Base-by-base conservation (phyloP, 2,797 vertebrate genomes). In the Microchirus variegatus region DNA sequence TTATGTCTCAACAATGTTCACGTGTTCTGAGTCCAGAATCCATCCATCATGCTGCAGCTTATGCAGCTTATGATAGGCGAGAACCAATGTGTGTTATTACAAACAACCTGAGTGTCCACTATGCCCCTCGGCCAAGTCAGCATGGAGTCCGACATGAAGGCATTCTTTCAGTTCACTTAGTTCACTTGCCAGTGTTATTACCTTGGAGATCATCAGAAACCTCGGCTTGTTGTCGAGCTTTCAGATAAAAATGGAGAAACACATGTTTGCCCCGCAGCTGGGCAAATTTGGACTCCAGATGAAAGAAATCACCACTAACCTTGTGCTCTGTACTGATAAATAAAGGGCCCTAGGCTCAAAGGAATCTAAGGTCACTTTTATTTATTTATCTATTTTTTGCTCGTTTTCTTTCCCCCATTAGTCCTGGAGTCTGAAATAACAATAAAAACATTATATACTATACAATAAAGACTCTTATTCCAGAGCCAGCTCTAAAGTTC, bases 271-370 rank as follows among this genome's bases (percentile, higher is more conserved):
- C 87, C 83, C 57, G 79, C 64, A 82, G 87, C 82, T 11, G 45
- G 19, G 50, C 53, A 78, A 81, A 88, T 84, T 83, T 81, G 81
- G 81, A 83, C 80, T 79, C 61, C 73, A 78, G 81, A 89, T 38
- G 63, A 83, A 86, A 82, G 80, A 85, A 85, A 81, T 81, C 73
- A 80, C 67, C 65, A 64, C 80, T 76, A 85, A 74, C 72, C 72
- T 85, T 87, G 80, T 88, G 85, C 77, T 91, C 73, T 84, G 72
- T 81, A 59, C 67, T 83, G 77, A 88, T 86, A 77, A 82, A 78
- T 63, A 72, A 77, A 81, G 18, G 66, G 72, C 87, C 77, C 53
- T 45, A 52, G 85, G 82, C 87, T 88, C 65, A 73, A 45, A 65
- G 45, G 74, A 80, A 69, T 80, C 63, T 81, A 76, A 87, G 80